Conservation (phyloP, 1,140 invertebrate genomes). For the Onthophagus taurus region DNA sequence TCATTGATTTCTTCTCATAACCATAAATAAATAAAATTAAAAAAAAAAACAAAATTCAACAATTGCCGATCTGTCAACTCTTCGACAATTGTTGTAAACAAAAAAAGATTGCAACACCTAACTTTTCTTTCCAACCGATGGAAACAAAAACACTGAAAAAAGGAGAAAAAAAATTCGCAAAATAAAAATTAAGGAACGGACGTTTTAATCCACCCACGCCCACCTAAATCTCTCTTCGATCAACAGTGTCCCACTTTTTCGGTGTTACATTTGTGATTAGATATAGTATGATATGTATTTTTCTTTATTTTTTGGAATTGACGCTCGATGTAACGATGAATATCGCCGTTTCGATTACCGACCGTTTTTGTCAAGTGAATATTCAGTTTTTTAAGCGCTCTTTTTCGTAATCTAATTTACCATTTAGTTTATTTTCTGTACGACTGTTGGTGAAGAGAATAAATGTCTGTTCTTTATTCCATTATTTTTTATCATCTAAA, state of each 20-base stretch:
- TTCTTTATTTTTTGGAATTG: not conserved
- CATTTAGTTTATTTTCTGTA: slow-evolving; percentile 6
- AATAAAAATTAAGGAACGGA: slow-evolving; percentile 23
- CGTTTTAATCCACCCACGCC: not conserved
- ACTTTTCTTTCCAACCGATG: slow-evolving; percentile 25
- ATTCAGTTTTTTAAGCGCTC: not conserved
- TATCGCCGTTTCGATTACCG: not conserved
- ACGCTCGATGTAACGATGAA: not conserved
- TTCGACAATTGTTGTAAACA: slow-evolving; percentile 24
- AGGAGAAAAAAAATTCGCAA: slow-evolving; percentile 34
- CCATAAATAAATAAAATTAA: slow-evolving; percentile 23
- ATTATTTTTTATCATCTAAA: too few relatives aligned
- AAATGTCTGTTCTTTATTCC: slow-evolving; percentile 17
- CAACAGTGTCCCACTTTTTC: slow-evolving; percentile 27
- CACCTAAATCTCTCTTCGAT: slow-evolving; percentile 1
- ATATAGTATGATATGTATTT: slow-evolving; percentile 6
- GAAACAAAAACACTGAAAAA: slow-evolving; percentile 23
- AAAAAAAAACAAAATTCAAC: slow-evolving; percentile 32
- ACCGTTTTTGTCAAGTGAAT: not conserved
- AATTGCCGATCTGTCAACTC: slow-evolving; percentile 19
- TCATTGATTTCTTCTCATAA: slow-evolving; percentile 34
- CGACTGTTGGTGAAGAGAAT: slow-evolving; percentile 5
- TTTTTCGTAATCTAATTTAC: slow-evolving; percentile 1
- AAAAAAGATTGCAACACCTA: slow-evolving; percentile 35
- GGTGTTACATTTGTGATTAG: slow-evolving; percentile 14